Percentiles rank a stretch among this genome's conserved stretches.
Conservation (phyloP, 2,797 vertebrate species). For the Rhynchonycteris naso region DNA sequence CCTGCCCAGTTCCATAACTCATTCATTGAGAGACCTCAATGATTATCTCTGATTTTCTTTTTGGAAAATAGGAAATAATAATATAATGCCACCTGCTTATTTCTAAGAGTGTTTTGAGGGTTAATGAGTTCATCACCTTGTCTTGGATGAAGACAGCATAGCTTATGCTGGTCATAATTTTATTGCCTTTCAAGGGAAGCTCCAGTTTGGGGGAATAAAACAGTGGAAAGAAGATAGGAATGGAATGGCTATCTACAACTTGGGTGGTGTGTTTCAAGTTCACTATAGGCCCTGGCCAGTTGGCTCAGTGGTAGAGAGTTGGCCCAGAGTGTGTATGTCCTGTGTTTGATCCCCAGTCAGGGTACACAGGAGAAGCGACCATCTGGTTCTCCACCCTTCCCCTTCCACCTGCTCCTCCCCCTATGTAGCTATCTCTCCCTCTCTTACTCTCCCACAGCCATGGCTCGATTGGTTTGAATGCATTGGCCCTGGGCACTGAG, state of each 20-base stretch:
- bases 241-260: neutral
- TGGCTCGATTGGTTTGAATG: no score
- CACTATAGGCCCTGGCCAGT: neutral
- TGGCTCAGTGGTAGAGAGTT: no score
- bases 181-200: slow-evolving; percentile 23
- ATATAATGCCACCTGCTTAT: neutral
- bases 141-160: neutral
- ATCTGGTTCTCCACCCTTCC: no score
- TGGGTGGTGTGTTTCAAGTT: neutral
- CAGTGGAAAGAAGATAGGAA: slow-evolving; percentile 5
- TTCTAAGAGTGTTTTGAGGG: slow-evolving; percentile 41
- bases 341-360: no score
- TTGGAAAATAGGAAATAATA: slow-evolving; percentile 35
- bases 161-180: slow-evolving; percentile 36
- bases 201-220: slow-evolving; percentile 5
- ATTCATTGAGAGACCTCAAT: neutral
- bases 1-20: neutral
- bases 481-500: no score
- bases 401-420: no score
- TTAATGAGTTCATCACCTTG: slow-evolving; percentile 1
- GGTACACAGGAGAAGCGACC: no score
- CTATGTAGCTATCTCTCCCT: no score
- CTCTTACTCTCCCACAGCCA: no score
- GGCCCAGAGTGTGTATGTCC: no score
- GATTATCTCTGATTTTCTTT: slow-evolving; percentile 40